phyloP scores from a whole-genome alignment of 2,113 vertebrate genomes.

The Campylorhamphus procurvoides region DNA sequence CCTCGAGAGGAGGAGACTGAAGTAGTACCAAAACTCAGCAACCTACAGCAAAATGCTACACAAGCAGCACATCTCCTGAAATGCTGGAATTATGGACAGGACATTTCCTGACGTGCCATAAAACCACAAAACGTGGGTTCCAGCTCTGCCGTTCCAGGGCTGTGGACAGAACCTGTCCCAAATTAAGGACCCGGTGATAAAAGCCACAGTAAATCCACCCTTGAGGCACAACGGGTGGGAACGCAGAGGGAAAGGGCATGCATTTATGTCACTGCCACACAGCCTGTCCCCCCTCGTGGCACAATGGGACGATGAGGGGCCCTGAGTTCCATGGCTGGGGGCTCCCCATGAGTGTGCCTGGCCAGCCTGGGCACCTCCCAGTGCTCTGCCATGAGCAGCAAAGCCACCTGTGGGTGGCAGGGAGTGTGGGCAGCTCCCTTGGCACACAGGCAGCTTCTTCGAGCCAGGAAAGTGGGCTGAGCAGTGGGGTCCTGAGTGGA shows the following conservation, averaged over 20 bases:
- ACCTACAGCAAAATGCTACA: background rate
- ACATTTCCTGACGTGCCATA: background rate
- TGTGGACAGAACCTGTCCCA: background rate
- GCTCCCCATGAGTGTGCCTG: no score
- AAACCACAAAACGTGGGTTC: background rate
- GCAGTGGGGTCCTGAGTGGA: background rate
- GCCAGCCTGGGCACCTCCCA: background rate
- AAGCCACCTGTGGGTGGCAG: no score
- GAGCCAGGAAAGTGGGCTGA: background rate
- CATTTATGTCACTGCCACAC: background rate
- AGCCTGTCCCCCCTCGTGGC: background rate
- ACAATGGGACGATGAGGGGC: background rate
- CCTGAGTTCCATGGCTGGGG: background rate
- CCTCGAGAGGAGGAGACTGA: background rate
- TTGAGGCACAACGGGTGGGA: background rate
- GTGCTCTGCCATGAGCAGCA: background rate
- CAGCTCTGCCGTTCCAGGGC: background rate
- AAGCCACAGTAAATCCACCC: slow-evolving; percentile 41
- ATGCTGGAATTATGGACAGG: background rate
- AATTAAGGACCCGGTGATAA: slow-evolving; percentile 34
- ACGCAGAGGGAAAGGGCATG: background rate
- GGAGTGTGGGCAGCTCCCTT: no score
- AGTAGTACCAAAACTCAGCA: background rate
- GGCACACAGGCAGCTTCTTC: background rate
- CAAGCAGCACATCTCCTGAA: background rate